These are phyloP conservation scores for Xenopus laevis DNA, from an alignment of 2,113 vertebrate species.

Conservation along the genomic window DNA sequence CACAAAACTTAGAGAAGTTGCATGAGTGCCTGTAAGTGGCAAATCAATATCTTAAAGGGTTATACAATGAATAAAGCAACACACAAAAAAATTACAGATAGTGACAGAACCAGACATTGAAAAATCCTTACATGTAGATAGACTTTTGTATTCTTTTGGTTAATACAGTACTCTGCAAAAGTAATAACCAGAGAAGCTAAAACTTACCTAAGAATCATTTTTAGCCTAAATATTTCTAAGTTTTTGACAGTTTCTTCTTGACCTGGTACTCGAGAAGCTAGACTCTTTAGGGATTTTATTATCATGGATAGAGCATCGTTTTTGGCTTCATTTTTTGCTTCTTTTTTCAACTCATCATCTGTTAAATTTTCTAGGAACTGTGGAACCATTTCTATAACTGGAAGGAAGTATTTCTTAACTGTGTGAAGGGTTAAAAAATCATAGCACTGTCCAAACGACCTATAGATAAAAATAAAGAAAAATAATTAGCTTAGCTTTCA, in stretches of 20 bases:
- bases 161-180: background rate
- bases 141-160: no score
- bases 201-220: slow-evolving; percentile 99
- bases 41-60: no score
- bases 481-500: no score
- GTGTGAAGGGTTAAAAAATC: slow-evolving; percentile 98
- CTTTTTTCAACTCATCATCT: slow-evolving; percentile 98
- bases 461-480: slow-evolving; percentile 56
- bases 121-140: no score
- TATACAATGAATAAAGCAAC: no score
- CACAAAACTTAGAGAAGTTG: no score
- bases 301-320: slow-evolving; percentile 99
- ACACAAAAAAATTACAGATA: no score
- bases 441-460: slow-evolving; percentile 98
- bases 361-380: slow-evolving; percentile 99
- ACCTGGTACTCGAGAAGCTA: slow-evolving; percentile 95
- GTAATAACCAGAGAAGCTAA: slow-evolving; percentile 17
- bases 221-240: slow-evolving; percentile 99
- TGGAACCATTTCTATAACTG: slow-evolving; percentile 98
- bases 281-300: slow-evolving; percentile 98
- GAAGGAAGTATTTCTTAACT: slow-evolving; percentile 98
- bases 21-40: no score
- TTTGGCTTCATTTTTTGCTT: slow-evolving; percentile 99
- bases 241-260: slow-evolving; percentile 99
- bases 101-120: no score